phyloP scores from a whole-genome alignment of 2,888 invertebrate species.

The Melanostoma mellinum region DNA sequence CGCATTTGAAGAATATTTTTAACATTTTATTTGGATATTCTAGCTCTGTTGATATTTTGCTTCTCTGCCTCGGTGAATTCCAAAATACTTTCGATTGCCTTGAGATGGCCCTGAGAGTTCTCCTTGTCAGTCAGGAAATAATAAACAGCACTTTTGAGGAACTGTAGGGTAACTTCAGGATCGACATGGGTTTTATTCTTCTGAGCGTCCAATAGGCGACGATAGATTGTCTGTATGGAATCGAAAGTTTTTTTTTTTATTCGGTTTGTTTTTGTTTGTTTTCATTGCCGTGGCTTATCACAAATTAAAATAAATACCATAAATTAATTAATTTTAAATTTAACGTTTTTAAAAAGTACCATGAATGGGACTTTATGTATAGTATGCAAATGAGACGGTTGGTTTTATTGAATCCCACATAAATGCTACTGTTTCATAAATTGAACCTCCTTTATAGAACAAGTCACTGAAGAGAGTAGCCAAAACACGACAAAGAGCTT shows the following conservation, averaged over 20 bases:
- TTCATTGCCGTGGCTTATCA: neutral
- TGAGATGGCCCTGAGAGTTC: slow-evolving; percentile 92
- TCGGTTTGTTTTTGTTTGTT: slow-evolving; percentile 6
- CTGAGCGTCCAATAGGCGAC: slow-evolving; percentile 90
- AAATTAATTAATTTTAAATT: neutral
- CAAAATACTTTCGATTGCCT: slow-evolving; percentile 94
- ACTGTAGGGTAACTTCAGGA: slow-evolving; percentile 95
- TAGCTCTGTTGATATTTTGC: slow-evolving; percentile 89
- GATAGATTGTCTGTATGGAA: slow-evolving; percentile 89
- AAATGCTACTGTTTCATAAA: too few relatives aligned
- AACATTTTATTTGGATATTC: slow-evolving; percentile 81
- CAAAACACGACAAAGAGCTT: too few relatives aligned
- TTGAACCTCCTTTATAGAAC: too few relatives aligned
- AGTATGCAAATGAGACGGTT: too few relatives aligned
- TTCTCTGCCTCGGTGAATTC: slow-evolving; percentile 93
- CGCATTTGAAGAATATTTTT: slow-evolving; percentile 28
- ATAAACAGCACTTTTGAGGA: slow-evolving; percentile 95
- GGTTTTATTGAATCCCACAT: too few relatives aligned
- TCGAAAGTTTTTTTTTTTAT: slow-evolving; percentile 32
- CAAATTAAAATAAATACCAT: neutral
- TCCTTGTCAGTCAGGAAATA: slow-evolving; percentile 95
- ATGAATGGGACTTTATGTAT: too few relatives aligned
- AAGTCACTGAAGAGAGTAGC: too few relatives aligned
- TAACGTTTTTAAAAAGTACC: too few relatives aligned
- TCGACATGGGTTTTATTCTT: slow-evolving; percentile 89